These are phyloP conservation scores for Mustelus asterias DNA, from an alignment of 2,113 vertebrate genomes.

Conservation along the genomic window DNA sequence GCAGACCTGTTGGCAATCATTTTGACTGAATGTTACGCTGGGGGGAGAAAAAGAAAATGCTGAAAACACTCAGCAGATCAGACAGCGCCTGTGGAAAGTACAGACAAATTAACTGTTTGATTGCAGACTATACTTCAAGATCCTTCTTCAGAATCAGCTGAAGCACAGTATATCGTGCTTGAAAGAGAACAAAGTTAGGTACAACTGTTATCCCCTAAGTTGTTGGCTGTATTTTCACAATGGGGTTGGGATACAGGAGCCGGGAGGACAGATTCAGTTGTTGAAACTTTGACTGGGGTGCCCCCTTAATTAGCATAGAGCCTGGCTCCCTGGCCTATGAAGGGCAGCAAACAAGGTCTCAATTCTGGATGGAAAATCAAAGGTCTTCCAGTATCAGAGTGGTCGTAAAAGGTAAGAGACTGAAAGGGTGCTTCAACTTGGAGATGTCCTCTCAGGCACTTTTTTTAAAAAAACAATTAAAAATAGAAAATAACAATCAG, in stretches of 20 bases:
- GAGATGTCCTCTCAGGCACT: not conserved
- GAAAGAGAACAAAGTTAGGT: not conserved
- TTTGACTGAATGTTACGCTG: not conserved
- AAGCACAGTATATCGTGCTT: not conserved
- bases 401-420: not conserved
- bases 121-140: not conserved
- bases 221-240: not conserved
- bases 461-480: not conserved
- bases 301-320: not conserved
- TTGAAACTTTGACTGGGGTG: not conserved
- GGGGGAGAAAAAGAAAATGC: not conserved
- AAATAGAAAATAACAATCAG: not conserved
- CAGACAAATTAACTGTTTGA: not conserved
- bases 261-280: not conserved
- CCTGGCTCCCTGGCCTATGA: not conserved
- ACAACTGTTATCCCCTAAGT: not conserved
- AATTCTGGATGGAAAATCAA: not conserved
- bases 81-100: not conserved
- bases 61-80: not conserved
- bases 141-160: not conserved
- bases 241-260: not conserved
- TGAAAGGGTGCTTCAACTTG: not conserved
- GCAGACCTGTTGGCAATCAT: not conserved
- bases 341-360: not conserved
- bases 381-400: not conserved